Percentiles rank a stretch among this genome's conserved stretches.
phyloP scores from a whole-genome alignment of 1,140 invertebrate species.

The Chymomyza costata region DNA sequence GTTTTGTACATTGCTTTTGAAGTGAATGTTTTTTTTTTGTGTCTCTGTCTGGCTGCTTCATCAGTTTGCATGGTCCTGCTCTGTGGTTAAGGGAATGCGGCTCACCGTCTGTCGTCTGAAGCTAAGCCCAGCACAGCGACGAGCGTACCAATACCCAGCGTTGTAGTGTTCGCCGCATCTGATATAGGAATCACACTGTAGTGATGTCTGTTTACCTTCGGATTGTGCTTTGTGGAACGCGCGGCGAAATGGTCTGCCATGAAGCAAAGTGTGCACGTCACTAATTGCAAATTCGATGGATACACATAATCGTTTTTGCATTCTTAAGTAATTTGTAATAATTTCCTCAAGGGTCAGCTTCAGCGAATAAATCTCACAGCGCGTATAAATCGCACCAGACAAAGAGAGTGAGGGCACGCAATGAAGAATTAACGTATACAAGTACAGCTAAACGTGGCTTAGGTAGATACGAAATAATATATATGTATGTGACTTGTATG shows the following conservation, averaged over 20 bases:
- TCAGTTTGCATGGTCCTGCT: conserved; percentile 1
- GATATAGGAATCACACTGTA: conserved; percentile 57
- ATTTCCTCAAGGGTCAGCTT: conserved; percentile 74
- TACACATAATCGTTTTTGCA: conserved; percentile 75
- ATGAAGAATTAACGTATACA: conserved; percentile 46
- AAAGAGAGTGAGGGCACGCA: conserved; percentile 28
- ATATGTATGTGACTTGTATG: not conserved
- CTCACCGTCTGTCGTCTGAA: conserved; percentile 31
- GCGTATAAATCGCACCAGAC: conserved; percentile 40
- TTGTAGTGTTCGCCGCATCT: conserved; percentile 52
- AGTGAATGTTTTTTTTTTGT: conserved; percentile 22
- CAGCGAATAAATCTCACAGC: conserved; percentile 64
- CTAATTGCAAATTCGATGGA: conserved; percentile 75
- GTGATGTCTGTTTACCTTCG: conserved; percentile 35
- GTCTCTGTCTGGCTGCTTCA: conserved; percentile 33
- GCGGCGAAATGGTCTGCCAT: conserved; percentile 20
- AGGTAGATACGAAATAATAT: too few species aligned
- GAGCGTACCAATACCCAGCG: too few species aligned
- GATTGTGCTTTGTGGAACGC: conserved; percentile 15
- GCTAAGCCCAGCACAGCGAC: conserved; percentile 29
- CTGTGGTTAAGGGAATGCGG: conserved; percentile 35
- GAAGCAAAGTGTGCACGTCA: conserved; percentile 67
- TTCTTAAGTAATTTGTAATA: conserved; percentile 76
- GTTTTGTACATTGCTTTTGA: not conserved
- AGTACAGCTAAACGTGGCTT: too few species aligned